Evolutionary conservation across 2,113 vertebrate species (phyloP).

Genomic region (Micronycteris hirsuta): DNA sequence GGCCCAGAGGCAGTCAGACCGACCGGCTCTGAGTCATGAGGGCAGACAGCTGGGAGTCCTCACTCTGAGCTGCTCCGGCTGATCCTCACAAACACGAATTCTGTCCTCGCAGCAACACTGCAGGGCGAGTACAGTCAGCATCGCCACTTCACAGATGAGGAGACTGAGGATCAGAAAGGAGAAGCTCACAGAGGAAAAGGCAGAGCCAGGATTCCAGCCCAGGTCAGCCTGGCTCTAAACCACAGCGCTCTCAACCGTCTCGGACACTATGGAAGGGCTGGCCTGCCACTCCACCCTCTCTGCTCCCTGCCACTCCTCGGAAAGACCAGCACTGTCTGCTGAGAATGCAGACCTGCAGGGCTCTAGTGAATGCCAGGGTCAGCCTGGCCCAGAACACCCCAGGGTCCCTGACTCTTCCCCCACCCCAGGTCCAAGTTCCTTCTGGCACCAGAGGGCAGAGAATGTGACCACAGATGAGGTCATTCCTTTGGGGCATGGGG

Average conservation of each 20-base stretch:
- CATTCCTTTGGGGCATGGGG: background rate
- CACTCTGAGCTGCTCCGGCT: background rate
- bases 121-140: background rate
- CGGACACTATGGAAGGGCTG: background rate
- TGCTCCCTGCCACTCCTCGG: background rate
- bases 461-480: background rate
- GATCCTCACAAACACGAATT: background rate
- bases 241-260: background rate
- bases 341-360: background rate
- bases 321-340: background rate
- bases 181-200: background rate
- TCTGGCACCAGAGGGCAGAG: background rate
- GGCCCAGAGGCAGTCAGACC: background rate
- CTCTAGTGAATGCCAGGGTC: background rate
- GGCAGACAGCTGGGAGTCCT: background rate
- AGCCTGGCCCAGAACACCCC: background rate
- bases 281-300: background rate
- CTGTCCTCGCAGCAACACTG: background rate
- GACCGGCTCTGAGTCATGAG: background rate
- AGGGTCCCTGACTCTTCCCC: background rate
- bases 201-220: background rate
- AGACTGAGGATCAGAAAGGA: background rate
- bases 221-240: background rate
- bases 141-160: background rate
- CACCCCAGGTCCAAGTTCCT: background rate